phyloP scores from a whole-genome alignment of 1,140 invertebrate genomes.

The Rhopalosiphum maidis region DNA sequence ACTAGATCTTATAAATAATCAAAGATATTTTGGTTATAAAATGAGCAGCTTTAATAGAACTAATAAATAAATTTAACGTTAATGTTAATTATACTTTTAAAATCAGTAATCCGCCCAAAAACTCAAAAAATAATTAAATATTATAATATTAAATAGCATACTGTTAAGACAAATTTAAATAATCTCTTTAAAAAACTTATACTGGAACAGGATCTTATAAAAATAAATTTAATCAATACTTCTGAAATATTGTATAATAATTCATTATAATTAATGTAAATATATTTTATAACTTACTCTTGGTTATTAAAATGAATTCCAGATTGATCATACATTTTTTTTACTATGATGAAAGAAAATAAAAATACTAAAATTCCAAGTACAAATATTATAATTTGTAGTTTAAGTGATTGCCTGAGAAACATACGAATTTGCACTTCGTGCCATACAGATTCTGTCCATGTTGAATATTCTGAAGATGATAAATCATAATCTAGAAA shows the following conservation, averaged over 20 bases:
- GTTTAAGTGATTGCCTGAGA: constrained; percentile 74
- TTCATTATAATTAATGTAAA: background rate
- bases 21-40: background rate
- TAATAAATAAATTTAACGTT: background rate
- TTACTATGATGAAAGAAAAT: constrained; percentile 73
- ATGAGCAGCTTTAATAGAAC: background rate
- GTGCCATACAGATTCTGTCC: constrained; percentile 90
- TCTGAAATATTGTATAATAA: background rate
- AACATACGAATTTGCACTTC: constrained; percentile 79
- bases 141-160: no score
- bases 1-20: background rate
- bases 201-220: background rate
- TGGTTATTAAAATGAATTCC: constrained; percentile 68
- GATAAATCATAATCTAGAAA: constrained; percentile 78
- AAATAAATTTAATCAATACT: background rate
- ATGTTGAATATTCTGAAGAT: constrained; percentile 82
- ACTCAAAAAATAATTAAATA: background rate
- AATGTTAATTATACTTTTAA: background rate
- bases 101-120: background rate
- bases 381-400: constrained; percentile 72
- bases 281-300: constrained; percentile 45
- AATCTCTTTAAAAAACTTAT: background rate
- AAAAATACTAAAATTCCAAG: constrained; percentile 71
- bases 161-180: background rate
- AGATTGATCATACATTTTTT: constrained; percentile 73